Percentiles rank a stretch among this genome's conserved stretches.
Evolutionary conservation across 1,140 invertebrate genomes (phyloP).

Genomic region (Pomacea maculata): DNA sequence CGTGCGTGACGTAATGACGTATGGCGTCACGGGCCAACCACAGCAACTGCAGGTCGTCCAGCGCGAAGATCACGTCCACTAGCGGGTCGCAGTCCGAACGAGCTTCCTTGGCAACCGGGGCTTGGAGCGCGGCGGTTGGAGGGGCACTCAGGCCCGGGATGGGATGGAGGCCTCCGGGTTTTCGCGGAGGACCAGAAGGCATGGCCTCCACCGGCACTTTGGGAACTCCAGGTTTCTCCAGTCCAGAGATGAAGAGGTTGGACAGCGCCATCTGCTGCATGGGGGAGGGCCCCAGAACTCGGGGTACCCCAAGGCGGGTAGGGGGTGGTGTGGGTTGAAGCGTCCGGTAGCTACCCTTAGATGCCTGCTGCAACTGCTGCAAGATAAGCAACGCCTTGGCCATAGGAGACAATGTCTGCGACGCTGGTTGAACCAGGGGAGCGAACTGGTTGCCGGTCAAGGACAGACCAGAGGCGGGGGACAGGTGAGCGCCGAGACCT

Average conservation of each 20-base stretch:
- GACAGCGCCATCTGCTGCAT: conserved; percentile 6
- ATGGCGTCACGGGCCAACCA: conserved; percentile 18
- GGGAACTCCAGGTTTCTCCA: background rate
- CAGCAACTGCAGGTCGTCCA: conserved; percentile 15
- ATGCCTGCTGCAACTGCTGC: background rate
- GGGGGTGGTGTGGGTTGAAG: background rate
- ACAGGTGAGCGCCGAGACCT: too few relatives aligned
- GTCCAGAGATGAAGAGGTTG: conserved; percentile 12
- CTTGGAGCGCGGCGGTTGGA: background rate
- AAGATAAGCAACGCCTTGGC: background rate
- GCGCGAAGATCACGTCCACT: conserved; percentile 20
- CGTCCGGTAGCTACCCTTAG: background rate
- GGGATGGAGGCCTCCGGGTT: background rate
- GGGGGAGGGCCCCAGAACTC: background rate
- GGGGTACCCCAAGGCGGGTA: background rate
- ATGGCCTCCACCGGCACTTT: conserved; percentile 1
- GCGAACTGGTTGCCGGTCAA: background rate
- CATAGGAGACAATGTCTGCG: background rate
- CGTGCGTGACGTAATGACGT: conserved; percentile 9
- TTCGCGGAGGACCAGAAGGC: background rate
- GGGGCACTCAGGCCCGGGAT: conserved; percentile 9
- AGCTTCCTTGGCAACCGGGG: background rate
- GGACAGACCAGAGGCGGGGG: background rate
- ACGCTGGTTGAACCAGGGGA: background rate
- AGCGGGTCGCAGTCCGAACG: conserved; percentile 1